phyloP scores from a whole-genome alignment of 1,140 invertebrate genomes.

The Plectrocnemia conspersa region DNA sequence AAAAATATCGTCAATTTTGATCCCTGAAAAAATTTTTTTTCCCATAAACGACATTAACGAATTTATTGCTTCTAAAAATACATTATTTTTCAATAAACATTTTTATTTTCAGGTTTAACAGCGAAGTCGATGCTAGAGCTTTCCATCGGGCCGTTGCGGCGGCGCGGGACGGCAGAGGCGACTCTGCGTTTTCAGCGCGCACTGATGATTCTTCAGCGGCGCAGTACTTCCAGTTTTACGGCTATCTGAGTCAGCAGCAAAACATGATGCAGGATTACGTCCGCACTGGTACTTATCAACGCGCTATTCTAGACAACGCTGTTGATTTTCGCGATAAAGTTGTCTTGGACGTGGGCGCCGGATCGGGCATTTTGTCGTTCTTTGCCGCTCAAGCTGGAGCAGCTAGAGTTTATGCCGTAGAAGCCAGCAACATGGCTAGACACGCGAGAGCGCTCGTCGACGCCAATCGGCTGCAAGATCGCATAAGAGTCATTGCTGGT shows the following conservation, averaged over 20 bases:
- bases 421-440: conserved; percentile 97
- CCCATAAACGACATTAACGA: no score
- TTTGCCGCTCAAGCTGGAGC: conserved; percentile 98
- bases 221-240: conserved; percentile 98
- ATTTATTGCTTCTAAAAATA: no score
- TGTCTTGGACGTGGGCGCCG: conserved; percentile 94
- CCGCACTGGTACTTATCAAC: conserved; percentile 95
- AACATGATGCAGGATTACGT: conserved; percentile 99
- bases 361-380: conserved; percentile 96
- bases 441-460: conserved; percentile 90
- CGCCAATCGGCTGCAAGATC: conserved; percentile 81
- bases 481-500: conserved; percentile 89
- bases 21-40: no score
- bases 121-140: conserved; percentile 62
- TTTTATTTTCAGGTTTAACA: conserved; percentile 43
- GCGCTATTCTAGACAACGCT: conserved; percentile 90
- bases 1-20: no score
- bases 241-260: conserved; percentile 98
- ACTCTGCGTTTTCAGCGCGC: conserved; percentile 89
- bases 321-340: conserved; percentile 89
- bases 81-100: neutral
- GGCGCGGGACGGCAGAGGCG: conserved; percentile 69
- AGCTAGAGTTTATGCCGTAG: conserved; percentile 94
- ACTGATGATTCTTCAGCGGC: conserved; percentile 96
- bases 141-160: conserved; percentile 75